Evolutionary conservation across 1,140 invertebrate genomes (phyloP).

Genomic region (Neuroterus valhalla): DNA sequence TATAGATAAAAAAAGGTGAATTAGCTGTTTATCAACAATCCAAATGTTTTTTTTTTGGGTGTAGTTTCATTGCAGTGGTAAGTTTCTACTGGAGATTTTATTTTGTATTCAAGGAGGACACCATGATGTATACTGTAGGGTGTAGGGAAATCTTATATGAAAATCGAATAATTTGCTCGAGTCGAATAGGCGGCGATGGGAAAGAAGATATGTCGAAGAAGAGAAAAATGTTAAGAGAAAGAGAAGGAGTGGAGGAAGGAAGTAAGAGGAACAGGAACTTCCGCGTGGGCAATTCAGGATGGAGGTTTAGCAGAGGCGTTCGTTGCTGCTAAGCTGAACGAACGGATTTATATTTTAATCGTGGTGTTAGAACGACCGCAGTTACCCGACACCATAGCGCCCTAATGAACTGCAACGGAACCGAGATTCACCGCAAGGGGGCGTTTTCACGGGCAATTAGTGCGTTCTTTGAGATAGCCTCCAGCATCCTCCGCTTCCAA

Average conservation of each 20-base stretch:
- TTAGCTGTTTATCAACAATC: too few species aligned
- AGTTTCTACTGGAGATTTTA: too few species aligned
- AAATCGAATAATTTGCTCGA: not conserved
- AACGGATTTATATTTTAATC: not conserved
- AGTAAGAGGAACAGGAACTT: slow-evolving; percentile 31
- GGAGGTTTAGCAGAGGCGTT: slow-evolving; percentile 26
- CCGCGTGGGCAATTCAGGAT: slow-evolving; percentile 31
- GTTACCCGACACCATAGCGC: not conserved
- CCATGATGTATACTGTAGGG: not conserved
- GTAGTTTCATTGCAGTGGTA: too few species aligned
- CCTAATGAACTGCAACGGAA: slow-evolving; percentile 18
- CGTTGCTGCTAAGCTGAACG: slow-evolving; percentile 10
- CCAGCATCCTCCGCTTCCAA: not conserved
- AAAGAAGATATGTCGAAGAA: slow-evolving; percentile 30
- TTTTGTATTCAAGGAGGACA: too few species aligned
- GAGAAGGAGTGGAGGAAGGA: not conserved
- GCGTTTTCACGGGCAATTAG: slow-evolving; percentile 28
- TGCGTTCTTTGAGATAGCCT: slow-evolving; percentile 1
- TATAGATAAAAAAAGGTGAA: too few species aligned
- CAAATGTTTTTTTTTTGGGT: too few species aligned
- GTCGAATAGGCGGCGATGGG: slow-evolving; percentile 31
- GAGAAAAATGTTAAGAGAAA: slow-evolving; percentile 2
- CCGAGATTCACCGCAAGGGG: slow-evolving; percentile 2
- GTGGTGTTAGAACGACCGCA: not conserved
- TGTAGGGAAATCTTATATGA: not conserved